A percentile compares a stretch with the other conserved stretches of the same genome.
Conservation (phyloP, 2,888 invertebrate genomes). For the Nineta flava region DNA sequence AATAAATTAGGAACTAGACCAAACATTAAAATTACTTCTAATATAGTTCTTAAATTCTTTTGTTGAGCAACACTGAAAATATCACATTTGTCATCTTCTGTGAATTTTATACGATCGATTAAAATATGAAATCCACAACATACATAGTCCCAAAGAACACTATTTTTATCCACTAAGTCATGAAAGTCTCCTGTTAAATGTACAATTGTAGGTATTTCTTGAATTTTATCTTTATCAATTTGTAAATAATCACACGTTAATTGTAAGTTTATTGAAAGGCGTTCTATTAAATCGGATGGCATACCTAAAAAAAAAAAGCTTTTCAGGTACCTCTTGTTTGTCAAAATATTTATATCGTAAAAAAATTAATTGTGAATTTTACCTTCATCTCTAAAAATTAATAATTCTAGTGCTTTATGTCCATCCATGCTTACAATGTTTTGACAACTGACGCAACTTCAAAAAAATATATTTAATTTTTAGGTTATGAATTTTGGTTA, state of each 20-base stretch:
- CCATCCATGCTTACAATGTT: not conserved
- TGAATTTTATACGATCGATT: conserved; percentile 21
- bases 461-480: too few relatives aligned
- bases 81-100: conserved; percentile 24
- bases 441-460: too few relatives aligned
- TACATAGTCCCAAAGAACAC: conserved; percentile 29
- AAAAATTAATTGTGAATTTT: not conserved
- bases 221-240: conserved; percentile 9
- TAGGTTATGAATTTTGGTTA: too few relatives aligned
- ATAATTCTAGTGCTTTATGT: not conserved
- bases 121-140: conserved; percentile 29
- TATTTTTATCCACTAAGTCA: conserved; percentile 11
- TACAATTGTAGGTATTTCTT: conserved; percentile 5
- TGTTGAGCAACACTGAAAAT: conserved; percentile 50
- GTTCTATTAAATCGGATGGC: conserved; percentile 16
- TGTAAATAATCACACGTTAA: conserved; percentile 12
- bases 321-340: too few relatives aligned
- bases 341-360: not conserved
- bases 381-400: not conserved
- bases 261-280: conserved; percentile 17
- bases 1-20: conserved; percentile 50
- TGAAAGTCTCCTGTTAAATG: conserved; percentile 3
- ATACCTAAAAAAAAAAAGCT: conserved; percentile 16
- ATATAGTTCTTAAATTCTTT: conserved; percentile 39
- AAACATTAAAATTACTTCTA: conserved; percentile 45